Evolutionary conservation across 2,797 vertebrate species (phyloP).

Genomic region (Arctocebus calabarensis): DNA sequence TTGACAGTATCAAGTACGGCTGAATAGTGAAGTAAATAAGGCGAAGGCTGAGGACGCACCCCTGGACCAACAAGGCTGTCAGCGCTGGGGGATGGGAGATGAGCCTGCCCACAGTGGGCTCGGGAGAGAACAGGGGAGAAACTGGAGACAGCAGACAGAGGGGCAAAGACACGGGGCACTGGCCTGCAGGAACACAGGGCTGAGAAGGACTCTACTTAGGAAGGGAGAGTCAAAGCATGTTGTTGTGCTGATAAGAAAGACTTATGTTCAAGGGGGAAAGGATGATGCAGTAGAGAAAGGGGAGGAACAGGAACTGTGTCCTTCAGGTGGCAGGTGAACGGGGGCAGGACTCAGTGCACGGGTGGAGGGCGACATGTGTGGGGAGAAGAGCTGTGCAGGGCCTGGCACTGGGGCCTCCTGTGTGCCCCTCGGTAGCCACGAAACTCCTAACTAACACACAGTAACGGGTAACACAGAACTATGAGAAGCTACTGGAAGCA

Average conservation of each 20-base stretch:
- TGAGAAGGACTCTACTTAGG: background rate
- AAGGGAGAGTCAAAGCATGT: background rate
- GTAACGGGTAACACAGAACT: background rate
- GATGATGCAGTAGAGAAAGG: accelerated
- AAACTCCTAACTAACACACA: background rate
- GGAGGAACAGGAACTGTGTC: background rate
- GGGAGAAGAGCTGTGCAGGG: background rate
- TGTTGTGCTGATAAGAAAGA: background rate
- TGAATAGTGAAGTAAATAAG: background rate
- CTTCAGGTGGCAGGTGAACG: background rate
- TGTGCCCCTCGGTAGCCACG: background rate
- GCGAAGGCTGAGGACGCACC: accelerated
- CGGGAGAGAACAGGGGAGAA: background rate
- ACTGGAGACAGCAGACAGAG: background rate
- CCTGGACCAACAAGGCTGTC: background rate
- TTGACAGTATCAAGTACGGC: accelerated
- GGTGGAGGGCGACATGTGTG: background rate
- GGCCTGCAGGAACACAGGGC: accelerated
- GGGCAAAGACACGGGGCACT: background rate
- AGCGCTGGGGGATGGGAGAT: background rate
- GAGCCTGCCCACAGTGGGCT: accelerated
- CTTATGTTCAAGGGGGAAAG: too few species aligned
- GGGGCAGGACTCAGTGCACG: background rate
- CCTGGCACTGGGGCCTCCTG: background rate
- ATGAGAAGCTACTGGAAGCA: background rate